Percentiles rank a stretch among this genome's conserved stretches.
Conservation (phyloP, 1,140 invertebrate species). For the Drosophila ogumai region DNA sequence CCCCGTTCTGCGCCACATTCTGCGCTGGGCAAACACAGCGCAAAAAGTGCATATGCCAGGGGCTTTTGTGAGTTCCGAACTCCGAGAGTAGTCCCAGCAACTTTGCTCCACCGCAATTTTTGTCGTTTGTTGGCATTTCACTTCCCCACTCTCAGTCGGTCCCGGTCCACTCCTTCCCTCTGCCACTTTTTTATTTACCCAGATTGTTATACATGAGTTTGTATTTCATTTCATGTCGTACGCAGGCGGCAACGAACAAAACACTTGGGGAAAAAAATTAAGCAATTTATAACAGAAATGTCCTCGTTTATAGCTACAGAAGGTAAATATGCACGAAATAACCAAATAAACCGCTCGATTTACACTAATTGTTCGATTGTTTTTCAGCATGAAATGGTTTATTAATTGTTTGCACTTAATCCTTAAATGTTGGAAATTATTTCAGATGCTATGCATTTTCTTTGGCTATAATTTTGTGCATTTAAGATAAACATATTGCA, state of each 20-base stretch:
- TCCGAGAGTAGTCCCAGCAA: slow-evolving; percentile 18
- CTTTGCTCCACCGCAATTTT: slow-evolving; percentile 55
- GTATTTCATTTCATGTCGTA: slow-evolving; percentile 48
- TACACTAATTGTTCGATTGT: slow-evolving; percentile 34
- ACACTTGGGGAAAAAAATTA: slow-evolving; percentile 37
- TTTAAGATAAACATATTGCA: neutral
- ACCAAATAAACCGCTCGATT: slow-evolving; percentile 41
- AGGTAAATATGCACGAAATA: slow-evolving; percentile 9
- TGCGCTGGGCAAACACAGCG: slow-evolving; percentile 27
- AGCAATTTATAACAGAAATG: slow-evolving; percentile 46
- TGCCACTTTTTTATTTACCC: slow-evolving; percentile 63
- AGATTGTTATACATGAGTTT: slow-evolving; percentile 59
- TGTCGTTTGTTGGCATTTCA: slow-evolving; percentile 62
- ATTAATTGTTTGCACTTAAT: slow-evolving; percentile 24
- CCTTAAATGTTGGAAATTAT: neutral
- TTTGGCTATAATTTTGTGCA: neutral
- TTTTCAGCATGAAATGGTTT: slow-evolving; percentile 17
- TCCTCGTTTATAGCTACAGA: slow-evolving; percentile 14
- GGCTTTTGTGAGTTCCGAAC: slow-evolving; percentile 26
- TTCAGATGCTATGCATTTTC: neutral
- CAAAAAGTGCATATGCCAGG: slow-evolving; percentile 48
- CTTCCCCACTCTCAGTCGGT: neutral
- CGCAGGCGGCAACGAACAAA: slow-evolving; percentile 22
- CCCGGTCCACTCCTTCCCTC: neutral
- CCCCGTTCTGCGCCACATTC: neutral